phyloP scores from a whole-genome alignment of 1,140 invertebrate genomes.

The Cecropterus lyciades region DNA sequence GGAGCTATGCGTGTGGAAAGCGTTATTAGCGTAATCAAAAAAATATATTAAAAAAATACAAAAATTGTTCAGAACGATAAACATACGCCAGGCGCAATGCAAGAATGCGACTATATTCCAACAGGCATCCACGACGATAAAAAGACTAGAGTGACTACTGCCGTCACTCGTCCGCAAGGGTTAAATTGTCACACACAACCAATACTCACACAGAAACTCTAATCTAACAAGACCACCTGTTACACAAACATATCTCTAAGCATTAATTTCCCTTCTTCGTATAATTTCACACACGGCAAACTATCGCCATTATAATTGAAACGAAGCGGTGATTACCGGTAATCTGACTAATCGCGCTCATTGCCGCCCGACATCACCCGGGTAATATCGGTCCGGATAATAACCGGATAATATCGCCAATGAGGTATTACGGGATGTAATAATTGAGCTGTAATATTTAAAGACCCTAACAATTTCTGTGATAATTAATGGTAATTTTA shows the following conservation, averaged over 20 bases:
- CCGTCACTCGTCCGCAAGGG: too few species aligned
- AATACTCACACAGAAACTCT: too few species aligned
- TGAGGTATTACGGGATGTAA: conserved; percentile 27
- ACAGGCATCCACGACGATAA: too few species aligned
- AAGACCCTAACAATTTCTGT: neutral
- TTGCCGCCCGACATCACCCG: conserved; percentile 22
- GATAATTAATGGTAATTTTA: neutral
- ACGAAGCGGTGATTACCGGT: conserved; percentile 31
- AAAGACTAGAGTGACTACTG: too few species aligned
- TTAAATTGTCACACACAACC: too few species aligned
- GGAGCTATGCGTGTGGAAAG: too few species aligned
- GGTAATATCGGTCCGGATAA: conserved; percentile 26
- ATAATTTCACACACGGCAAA: conserved; percentile 10
- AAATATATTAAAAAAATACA: too few species aligned
- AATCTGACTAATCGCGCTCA: conserved; percentile 32
- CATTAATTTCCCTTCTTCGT: neutral
- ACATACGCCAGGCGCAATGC: too few species aligned
- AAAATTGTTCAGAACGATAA: too few species aligned
- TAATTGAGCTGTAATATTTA: conserved; percentile 28
- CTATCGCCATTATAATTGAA: conserved; percentile 37
- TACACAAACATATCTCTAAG: neutral
- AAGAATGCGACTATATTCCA: too few species aligned
- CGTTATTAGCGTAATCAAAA: too few species aligned
- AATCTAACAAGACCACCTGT: conserved; percentile 2
- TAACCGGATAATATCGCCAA: conserved; percentile 36